Evolutionary conservation across 2,113 vertebrate genomes (phyloP).

Genomic region (Melierax canorus): DNA sequence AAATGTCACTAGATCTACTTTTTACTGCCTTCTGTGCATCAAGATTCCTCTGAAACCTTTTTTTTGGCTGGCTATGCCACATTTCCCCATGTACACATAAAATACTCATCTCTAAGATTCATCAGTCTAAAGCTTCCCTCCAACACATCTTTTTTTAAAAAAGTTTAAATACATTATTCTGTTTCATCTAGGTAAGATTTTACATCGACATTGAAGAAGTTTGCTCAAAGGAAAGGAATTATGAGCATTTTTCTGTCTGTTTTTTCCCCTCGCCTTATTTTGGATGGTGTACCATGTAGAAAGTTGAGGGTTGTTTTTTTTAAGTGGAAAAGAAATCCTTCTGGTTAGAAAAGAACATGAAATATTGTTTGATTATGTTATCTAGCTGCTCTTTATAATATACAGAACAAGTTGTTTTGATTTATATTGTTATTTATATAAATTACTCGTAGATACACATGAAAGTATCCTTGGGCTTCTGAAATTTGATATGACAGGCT

Average conservation of each 20-base stretch:
- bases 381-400: not conserved
- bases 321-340: not conserved
- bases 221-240: not conserved
- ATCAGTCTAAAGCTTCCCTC: not conserved
- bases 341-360: not conserved
- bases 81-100: not conserved
- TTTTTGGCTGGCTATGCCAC: not conserved
- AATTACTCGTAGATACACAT: not conserved
- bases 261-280: not conserved
- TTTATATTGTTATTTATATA: not conserved
- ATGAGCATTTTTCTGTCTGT: not conserved
- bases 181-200: not conserved
- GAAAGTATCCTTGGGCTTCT: not conserved
- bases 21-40: not conserved
- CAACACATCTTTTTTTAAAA: not conserved
- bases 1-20: not conserved
- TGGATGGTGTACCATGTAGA: not conserved
- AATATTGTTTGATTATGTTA: not conserved
- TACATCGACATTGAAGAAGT: not conserved
- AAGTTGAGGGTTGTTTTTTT: not conserved
- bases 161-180: not conserved
- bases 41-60: not conserved
- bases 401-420: not conserved
- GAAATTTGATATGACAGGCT: not conserved
- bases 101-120: not conserved